Base-by-base conservation (phyloP, 1,140 invertebrate species). In the Diachasmimorpha longicaudata region DNA sequence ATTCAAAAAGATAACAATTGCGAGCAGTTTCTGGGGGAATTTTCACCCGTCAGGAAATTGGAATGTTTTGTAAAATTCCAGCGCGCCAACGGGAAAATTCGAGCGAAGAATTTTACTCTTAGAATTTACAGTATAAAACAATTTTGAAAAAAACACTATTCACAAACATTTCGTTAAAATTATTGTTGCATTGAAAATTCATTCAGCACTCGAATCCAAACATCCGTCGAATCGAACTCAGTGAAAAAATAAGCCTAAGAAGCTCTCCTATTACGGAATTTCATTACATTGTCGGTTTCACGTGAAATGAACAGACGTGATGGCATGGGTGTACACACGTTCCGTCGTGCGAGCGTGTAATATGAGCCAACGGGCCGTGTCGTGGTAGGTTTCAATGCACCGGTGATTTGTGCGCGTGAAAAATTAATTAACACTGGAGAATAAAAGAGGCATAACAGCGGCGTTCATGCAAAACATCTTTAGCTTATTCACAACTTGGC, bases 321-420 rank as follows among this genome's bases (percentile, higher is more conserved):
- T 68, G 31, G 66, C 66, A 68, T 68, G 36, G n/a, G 23, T 25
- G 21, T 39, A 68, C 58, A 63, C 75, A 67, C 52, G 85, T 87
- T 87, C 85, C 84, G 81, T 87, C 80, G 83, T 80, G 82, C 80
- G 79, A 87, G 87, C 86, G 80, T 87, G 87, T 88, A 87, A 88
- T 88, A 84, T 79, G 85, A 87, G 67, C 74, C 86, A 87, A 87
- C 86, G 81, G 81, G 80, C 84, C 86, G 85, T 88, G 80, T 86
- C 85, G 83, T 76, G 77, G 81, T 31, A 31, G 6, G 31, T 42
- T 83, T 81, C 78, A 82, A 72, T 75, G 52, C 72, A 75, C 77
- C 66, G 82, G 77, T 80, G 79, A 80, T 78, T 74, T 81, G 70
- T 82, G 75, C 81, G 82, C 84, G 84, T 87, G 83, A 86, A 86